These are phyloP conservation scores for Yponomeuta malinellus DNA, from an alignment of 2,888 invertebrate species.

Conservation along the genomic window DNA sequence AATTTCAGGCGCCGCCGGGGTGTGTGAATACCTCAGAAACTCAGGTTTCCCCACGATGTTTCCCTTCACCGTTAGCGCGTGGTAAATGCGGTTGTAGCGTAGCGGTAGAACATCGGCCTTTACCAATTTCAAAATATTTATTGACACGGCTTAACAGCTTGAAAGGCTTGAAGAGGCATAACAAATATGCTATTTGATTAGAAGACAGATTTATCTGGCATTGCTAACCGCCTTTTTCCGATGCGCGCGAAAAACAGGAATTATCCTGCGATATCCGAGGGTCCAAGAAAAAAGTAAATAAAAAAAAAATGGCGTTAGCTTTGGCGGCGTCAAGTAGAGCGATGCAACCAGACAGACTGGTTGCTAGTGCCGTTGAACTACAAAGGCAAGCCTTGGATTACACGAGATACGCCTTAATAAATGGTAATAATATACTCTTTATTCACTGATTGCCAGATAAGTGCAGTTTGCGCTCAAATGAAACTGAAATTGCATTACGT, in stretches of 20 bases:
- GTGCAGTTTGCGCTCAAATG: constrained; percentile 27
- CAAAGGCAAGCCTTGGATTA: constrained; percentile 69
- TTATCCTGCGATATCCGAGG: background rate
- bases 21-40: no score
- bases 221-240: background rate
- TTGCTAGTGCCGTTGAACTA: constrained; percentile 69
- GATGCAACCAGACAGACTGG: constrained; percentile 62
- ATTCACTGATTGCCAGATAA: constrained; percentile 35
- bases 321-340: constrained; percentile 10
- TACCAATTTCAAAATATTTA: no score
- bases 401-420: constrained; percentile 66
- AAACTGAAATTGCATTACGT: constrained; percentile 36
- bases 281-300: constrained; percentile 10
- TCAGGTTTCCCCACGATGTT: no score
- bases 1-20: no score
- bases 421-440: constrained; percentile 57
- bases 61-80: no score
- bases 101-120: no score
- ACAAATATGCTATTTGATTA: no score
- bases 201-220: background rate
- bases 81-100: no score
- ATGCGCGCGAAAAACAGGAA: constrained; percentile 1
- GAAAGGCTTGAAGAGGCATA: no score
- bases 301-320: constrained; percentile 5
- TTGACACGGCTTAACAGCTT: no score